A percentile compares a stretch with the other conserved stretches of the same genome.
phyloP scores from a whole-genome alignment of 2,113 vertebrate genomes.

The Pimephales promelas region DNA sequence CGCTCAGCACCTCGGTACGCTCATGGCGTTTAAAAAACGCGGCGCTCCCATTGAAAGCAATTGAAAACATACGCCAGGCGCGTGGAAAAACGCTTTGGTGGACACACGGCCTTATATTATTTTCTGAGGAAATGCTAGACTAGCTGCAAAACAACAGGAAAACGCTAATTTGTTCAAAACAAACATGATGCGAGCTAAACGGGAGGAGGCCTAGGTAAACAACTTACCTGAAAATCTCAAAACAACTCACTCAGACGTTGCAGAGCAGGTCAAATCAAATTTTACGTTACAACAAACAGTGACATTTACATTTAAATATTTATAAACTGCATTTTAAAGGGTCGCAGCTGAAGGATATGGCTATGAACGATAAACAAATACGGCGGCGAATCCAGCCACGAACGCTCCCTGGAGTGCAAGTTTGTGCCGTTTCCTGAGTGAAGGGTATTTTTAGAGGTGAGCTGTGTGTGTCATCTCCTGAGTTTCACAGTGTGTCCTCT shows the following conservation, averaged over 20 bases:
- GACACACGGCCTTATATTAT: too few relatives aligned
- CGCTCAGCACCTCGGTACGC: too few relatives aligned
- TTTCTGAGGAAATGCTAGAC: neutral
- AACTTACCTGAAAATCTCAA: neutral
- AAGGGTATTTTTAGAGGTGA: slow-evolving; percentile 48
- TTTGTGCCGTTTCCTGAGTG: slow-evolving; percentile 36
- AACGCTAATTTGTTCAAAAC: neutral
- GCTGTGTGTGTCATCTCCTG: slow-evolving; percentile 31
- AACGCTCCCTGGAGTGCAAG: neutral
- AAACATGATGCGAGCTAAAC: neutral
- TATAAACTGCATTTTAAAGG: neutral
- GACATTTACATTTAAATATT: neutral
- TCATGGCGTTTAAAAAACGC: too few relatives aligned
- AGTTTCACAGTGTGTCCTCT: slow-evolving; percentile 17
- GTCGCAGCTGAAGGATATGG: neutral
- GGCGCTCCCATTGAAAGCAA: too few relatives aligned
- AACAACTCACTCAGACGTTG: neutral
- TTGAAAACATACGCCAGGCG: too few relatives aligned
- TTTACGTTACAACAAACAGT: neutral
- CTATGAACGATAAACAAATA: neutral
- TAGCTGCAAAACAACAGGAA: neutral
- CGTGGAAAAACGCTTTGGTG: too few relatives aligned
- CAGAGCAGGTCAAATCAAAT: neutral
- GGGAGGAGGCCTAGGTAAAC: neutral
- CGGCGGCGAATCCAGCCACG: neutral